Base-by-base conservation (phyloP, 2,113 vertebrate species). In the Cyphomyrus discorhynchus region DNA sequence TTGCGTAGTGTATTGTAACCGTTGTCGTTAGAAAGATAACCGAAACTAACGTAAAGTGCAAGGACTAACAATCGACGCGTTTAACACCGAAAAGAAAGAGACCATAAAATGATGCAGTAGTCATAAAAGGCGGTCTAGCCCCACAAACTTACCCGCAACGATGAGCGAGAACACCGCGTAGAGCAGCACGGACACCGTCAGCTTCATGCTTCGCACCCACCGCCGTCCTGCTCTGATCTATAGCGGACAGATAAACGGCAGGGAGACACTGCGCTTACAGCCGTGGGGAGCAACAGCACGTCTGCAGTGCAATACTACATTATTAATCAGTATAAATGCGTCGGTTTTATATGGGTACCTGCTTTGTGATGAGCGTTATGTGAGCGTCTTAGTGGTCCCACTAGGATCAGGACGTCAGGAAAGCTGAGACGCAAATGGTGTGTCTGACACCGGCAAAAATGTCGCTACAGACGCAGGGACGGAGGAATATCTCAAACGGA, bases 131-230 rank as follows among this genome's bases (percentile, higher is more conserved):
- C 88, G 13, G 88, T 46, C 66, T 52, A 3, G 15, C 27, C 27
- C 5, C 2, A 56, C 27, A 56, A 47, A 84, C 89, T 87, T 49
- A 90, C 89, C 85, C 49, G 62, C 47, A 77, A 74, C 62, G 35
- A 24, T 46, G 45, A 87, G 7, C 15, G 84, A 87, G 27, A 90
- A 46, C 24, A 66, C 47, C 15, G 62, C 58, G n/a, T 47, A 74
- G 17, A 90, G 17, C 89, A 90, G 17, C 89, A 90, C 39, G 19
- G 21, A n/a, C 9, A 53, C 46, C 49, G 13, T 53, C 45, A 90
- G 66, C 46, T 74, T 90, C 89, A 90, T 90, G 39, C 13, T 52
- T 47, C 31, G 46, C 6, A 49, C 21, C 13, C 6, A 49, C 21
- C 13, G 46, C 11, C 5, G 9, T 50, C n/a, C 58, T 17, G 1